Percentiles rank a stretch among this genome's conserved stretches.
These are phyloP conservation scores for Vesta saturnalis DNA, from an alignment of 2,888 invertebrate genomes.

Conservation along the genomic window DNA sequence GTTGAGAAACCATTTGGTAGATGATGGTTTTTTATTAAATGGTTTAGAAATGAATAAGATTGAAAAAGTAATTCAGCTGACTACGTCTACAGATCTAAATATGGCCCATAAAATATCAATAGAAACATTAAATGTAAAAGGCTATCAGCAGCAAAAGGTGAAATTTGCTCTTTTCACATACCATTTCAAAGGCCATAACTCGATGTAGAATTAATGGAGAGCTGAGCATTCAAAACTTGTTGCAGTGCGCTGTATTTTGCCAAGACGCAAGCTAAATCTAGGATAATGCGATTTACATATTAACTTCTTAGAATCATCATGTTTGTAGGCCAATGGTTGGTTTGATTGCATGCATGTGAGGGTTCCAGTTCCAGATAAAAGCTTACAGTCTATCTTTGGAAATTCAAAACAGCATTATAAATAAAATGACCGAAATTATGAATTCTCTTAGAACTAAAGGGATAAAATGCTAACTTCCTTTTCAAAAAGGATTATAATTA, in stretches of 20 bases:
- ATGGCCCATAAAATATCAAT: conserved; percentile 41
- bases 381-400: conserved; percentile 41
- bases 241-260: conserved; percentile 41
- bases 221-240: conserved; percentile 30
- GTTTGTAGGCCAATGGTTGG: conserved; percentile 40
- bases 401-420: conserved; percentile 40
- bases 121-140: conserved; percentile 21
- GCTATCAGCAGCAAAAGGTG: conserved; percentile 31
- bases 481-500: conserved; percentile 45
- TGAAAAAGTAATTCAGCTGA: conserved; percentile 31
- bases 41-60: conserved; percentile 38
- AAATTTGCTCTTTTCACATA: conserved; percentile 46
- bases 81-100: conserved; percentile 35
- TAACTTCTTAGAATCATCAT: conserved; percentile 24
- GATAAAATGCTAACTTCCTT: conserved; percentile 39
- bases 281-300: not conserved
- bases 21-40: conserved; percentile 37
- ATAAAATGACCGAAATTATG: conserved; percentile 37
- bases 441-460: conserved; percentile 36
- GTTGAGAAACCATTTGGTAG: conserved; percentile 38
- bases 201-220: conserved; percentile 37
- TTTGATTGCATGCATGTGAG: conserved; percentile 41
- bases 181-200: conserved; percentile 37
- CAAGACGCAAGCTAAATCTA: conserved; percentile 34
- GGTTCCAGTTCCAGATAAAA: conserved; percentile 31